These are phyloP conservation scores for Corynorhinus townsendii DNA, from an alignment of 2,113 vertebrate species.

Conservation along the genomic window DNA sequence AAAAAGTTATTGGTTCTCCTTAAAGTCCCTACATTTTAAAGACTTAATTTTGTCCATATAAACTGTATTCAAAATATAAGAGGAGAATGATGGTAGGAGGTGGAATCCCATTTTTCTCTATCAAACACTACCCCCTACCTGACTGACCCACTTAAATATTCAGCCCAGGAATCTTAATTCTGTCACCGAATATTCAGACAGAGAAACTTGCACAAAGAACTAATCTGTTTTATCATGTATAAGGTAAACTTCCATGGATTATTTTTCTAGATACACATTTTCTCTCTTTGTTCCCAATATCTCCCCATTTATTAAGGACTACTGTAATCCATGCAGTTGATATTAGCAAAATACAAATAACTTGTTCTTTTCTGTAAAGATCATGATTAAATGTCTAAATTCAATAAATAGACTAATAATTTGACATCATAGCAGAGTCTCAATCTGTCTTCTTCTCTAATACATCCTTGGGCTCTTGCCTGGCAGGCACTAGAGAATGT, in stretches of 20 bases:
- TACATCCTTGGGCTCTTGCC: conserved; percentile 79
- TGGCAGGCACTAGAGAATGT: conserved; percentile 52
- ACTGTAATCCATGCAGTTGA: conserved; percentile 76
- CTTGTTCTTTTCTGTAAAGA: conserved; percentile 73
- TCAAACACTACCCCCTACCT: conserved; percentile 20
- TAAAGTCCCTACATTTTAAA: conserved; percentile 60
- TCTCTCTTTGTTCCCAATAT: neutral
- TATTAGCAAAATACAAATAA: conserved; percentile 72
- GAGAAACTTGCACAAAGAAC: conserved; percentile 45
- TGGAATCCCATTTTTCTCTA: conserved; percentile 2
- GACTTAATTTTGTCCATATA: conserved; percentile 42
- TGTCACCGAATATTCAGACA: conserved; percentile 8
- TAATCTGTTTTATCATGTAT: neutral
- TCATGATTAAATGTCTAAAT: conserved; percentile 73
- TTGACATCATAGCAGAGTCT: conserved; percentile 67
- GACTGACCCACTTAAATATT: conserved; percentile 34
- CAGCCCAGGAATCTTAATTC: neutral
- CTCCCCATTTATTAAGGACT: conserved; percentile 46
- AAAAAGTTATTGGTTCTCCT: conserved; percentile 42
- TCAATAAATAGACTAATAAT: conserved; percentile 81
- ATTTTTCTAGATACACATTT: neutral
- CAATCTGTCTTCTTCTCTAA: conserved; percentile 85
- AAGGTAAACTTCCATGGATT: neutral
- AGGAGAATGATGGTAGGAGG: neutral
- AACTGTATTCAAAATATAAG: conserved; percentile 45